Base-by-base conservation (phyloP, 2,888 invertebrate species). In the Cantharis flavilabris region DNA sequence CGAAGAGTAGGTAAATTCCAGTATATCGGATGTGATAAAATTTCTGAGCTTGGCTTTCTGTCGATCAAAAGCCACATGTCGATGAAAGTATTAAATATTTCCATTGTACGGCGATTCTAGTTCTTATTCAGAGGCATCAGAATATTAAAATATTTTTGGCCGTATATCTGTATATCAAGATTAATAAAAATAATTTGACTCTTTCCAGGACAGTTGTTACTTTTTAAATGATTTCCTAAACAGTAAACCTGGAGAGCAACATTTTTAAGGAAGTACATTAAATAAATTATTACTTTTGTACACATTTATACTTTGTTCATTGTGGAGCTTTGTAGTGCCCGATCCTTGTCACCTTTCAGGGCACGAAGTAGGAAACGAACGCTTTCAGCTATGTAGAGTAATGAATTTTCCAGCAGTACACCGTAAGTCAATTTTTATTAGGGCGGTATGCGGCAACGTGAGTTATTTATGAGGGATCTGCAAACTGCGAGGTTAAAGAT, bases 351-450 rank as follows among this genome's bases (percentile, higher is more conserved):
- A 74, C 74, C 72, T 76, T 71, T 26, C 20, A 20, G 33, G 69
- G 62, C 28, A 73, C 69, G 76, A 69, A 73, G 76, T 78, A 69
- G 76, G 71, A 80, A 80, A 80, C 77, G 75, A 26, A 67, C 65
- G 76, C 80, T 77, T 70, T 69, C 64, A 79, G 81, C 79, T 76
- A 80, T 81, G 80, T 77, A 75, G 76, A 75, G 80, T 80, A 82
- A 82, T 82, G 81, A 82, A 82, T 82, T 82, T 82, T 82, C 80
- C 80, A 80, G 76, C 79, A 79, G 77, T 80, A 80, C 80, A 77
- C 77, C 79, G 80, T 79, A 82, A 81, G 80, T 82, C 82, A 82
- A 82, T 82, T 82, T 82, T 82, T 82, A 81, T 81, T 81, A 79
- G 80, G 76, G 76, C 72, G 78, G 76, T 72, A 80, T 80, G 80